Conservation (phyloP, 1,140 invertebrate genomes). For the Apis cerana region DNA sequence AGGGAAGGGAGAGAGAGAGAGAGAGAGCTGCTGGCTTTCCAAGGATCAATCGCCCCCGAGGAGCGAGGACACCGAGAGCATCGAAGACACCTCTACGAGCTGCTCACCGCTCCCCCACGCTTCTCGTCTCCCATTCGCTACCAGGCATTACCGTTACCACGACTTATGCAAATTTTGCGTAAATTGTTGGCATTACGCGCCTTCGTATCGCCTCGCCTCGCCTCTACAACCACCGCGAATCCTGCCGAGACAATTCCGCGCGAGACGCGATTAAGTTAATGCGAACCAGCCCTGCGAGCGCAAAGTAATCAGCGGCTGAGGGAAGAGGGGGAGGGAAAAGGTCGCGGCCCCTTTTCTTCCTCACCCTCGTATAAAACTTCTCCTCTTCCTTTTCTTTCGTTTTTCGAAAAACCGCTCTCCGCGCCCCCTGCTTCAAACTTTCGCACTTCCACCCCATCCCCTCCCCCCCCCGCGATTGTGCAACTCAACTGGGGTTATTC, state of each 20-base stretch:
- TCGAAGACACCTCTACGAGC: slow-evolving; percentile 60
- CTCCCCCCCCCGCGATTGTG: neutral
- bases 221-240: slow-evolving; percentile 4
- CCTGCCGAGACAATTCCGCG: slow-evolving; percentile 40
- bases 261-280: slow-evolving; percentile 55
- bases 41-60: slow-evolving; percentile 31
- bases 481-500: no score
- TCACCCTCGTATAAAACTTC: no score
- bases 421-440: neutral
- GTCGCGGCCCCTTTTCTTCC: no score
- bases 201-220: slow-evolving; percentile 30
- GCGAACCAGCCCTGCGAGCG: neutral
- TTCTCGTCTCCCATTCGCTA: neutral
- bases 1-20: slow-evolving; percentile 11
- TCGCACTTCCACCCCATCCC: neutral
- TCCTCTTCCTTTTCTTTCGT: no score
- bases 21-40: slow-evolving; percentile 29
- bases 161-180: slow-evolving; percentile 72
- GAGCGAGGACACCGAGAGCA: slow-evolving; percentile 51
- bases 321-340: neutral
- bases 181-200: slow-evolving; percentile 65
- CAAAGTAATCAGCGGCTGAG: neutral
- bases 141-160: slow-evolving; percentile 67
- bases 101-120: slow-evolving; percentile 59
- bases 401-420: neutral